These are phyloP conservation scores for Dicerorhinus sumatrensis DNA, from an alignment of 2,113 vertebrate species.

Conservation along the genomic window DNA sequence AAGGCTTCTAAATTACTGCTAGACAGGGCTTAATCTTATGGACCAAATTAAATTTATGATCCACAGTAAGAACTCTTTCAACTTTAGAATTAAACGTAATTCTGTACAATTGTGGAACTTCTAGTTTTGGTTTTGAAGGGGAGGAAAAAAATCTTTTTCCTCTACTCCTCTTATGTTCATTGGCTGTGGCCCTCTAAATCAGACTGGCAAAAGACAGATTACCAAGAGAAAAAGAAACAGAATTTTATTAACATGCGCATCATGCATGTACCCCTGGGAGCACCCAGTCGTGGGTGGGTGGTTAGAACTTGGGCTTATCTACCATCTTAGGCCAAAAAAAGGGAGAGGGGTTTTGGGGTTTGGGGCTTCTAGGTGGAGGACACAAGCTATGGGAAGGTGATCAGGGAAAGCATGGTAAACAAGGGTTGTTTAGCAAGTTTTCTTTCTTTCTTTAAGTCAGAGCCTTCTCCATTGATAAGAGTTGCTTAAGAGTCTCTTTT, in stretches of 20 bases:
- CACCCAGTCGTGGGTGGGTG: neutral
- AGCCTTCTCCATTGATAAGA: neutral
- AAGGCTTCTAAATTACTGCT: neutral
- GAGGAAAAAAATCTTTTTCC: neutral
- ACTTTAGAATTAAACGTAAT: neutral
- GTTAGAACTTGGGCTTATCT: neutral
- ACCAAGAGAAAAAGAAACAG: neutral
- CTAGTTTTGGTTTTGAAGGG: neutral
- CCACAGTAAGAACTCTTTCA: neutral
- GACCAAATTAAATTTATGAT: neutral
- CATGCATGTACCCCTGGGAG: neutral
- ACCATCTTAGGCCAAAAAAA: neutral
- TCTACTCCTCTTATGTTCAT: neutral
- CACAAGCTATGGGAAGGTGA: neutral
- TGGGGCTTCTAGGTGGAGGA: neutral
- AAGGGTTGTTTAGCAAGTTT: neutral
- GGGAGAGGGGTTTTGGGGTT: neutral
- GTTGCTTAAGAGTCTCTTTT: neutral
- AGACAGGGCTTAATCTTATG: neutral
- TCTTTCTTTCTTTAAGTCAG: neutral
- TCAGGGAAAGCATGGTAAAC: neutral
- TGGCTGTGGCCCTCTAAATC: neutral
- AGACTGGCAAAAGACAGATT: neutral
- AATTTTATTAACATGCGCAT: neutral
- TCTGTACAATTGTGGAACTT: neutral